Percentiles rank a stretch among this genome's conserved stretches.
Conservation (phyloP, 2,888 invertebrate genomes). For the Netelia inedita region DNA sequence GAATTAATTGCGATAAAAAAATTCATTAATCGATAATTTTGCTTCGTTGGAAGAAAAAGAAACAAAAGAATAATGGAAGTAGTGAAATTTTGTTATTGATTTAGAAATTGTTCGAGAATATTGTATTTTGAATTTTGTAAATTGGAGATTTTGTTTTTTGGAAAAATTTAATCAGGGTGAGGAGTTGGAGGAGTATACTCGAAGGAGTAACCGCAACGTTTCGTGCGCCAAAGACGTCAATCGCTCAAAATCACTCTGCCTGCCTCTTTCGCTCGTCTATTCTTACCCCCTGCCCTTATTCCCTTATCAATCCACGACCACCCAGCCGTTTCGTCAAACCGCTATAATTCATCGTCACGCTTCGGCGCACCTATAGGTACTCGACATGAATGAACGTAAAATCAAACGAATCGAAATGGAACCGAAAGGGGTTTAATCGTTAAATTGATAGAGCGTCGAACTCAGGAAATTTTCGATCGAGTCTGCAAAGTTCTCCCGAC, state of each 20-base stretch:
- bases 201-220: conserved; percentile 23
- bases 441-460: not conserved
- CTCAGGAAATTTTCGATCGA: not conserved
- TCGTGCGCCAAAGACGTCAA: conserved; percentile 40
- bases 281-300: not conserved
- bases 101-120: no score
- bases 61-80: no score
- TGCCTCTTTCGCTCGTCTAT: not conserved
- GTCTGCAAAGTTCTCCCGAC: not conserved
- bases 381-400: not conserved
- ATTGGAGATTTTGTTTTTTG: no score
- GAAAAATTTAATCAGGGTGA: no score
- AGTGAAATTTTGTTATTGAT: no score
- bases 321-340: not conserved
- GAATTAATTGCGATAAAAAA: no score
- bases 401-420: not conserved
- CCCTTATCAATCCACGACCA: not conserved
- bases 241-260: conserved; percentile 4
- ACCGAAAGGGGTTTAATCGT: not conserved
- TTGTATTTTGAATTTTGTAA: no score
- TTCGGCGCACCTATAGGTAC: not conserved
- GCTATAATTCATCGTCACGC: not conserved
- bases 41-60: no score
- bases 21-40: no score
- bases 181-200: no score